Evolutionary conservation across 2,888 invertebrate genomes (phyloP), one percentile per base, ranked within the genome.

Genomic region (Cryptophagus acutangulus): DNA sequence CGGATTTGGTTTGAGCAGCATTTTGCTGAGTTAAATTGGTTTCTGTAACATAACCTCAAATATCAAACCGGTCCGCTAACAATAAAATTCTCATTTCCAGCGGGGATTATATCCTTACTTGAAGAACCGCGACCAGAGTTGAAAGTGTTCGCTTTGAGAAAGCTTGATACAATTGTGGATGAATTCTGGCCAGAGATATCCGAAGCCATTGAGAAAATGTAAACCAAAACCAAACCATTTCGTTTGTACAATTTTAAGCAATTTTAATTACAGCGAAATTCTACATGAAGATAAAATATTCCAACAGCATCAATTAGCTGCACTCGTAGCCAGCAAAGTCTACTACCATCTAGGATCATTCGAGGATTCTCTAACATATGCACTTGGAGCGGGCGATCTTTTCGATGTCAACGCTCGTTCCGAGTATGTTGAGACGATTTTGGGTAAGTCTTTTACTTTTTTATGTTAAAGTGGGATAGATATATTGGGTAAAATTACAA

Each of bases 181-280:
- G 90, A 93, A 66, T 97, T 97, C 73, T 97, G 96, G 96, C 92
- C 96, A 5, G 96, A 97, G 74, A 96, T 97, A 57, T 94, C 95
- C 0, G 96, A 97, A 71, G 90, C 94, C 9, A 92, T 97, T 57
- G 90, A 90, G 62, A 96, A 94, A 73, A 95, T 97, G 82, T 83
- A 72, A 70, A 74, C 14, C 10, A 33, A 30, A 9, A 20, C 17
- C 12, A n/a, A 36, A 3, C 15, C 12, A 17, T 14, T 36, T 33
- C 12, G 15, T 40, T 24, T 1, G 6, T 6, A 36, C 5, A 26
- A 12, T 41, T 16, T 15, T 15, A 4, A 25, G 3, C n/a, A 3
- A 15, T 17, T 39, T 9, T 36, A 34, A 26, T 61, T 69, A 35
- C 57, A 82, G 82, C 61, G 97, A 99, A 74, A 90, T 92, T 66